These are phyloP conservation scores for Ophiodon elongatus DNA, from an alignment of 2,113 vertebrate genomes.

Conservation along the genomic window DNA sequence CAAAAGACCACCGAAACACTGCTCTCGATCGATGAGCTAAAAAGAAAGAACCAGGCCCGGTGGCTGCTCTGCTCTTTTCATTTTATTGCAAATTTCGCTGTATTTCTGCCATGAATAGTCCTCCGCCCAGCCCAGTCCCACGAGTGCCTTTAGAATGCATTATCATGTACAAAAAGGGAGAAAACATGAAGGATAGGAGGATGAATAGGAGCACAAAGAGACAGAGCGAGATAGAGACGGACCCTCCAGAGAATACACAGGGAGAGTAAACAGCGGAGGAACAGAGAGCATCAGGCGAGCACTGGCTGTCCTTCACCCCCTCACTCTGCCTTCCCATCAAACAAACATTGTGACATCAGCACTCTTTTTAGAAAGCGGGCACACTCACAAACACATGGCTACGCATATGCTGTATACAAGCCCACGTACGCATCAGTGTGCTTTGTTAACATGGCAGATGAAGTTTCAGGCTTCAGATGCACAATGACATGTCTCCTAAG, in stretches of 20 bases:
- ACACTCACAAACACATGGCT: slow-evolving; percentile 2
- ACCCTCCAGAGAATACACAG: slow-evolving; percentile 54
- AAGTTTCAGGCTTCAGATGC: slow-evolving; percentile 16
- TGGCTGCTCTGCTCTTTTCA: slow-evolving; percentile 24
- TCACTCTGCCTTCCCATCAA: slow-evolving; percentile 59
- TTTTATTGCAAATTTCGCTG: slow-evolving; percentile 17
- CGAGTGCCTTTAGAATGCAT: slow-evolving; percentile 49
- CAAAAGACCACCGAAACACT: slow-evolving; percentile 52
- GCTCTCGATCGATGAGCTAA: slow-evolving; percentile 45
- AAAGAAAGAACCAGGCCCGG: slow-evolving; percentile 12
- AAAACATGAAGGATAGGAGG: slow-evolving; percentile 53
- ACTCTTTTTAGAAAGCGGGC: slow-evolving; percentile 8
- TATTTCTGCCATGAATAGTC: slow-evolving; percentile 19
- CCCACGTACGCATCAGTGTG: background rate
- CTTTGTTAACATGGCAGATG: background rate
- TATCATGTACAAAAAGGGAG: slow-evolving; percentile 43
- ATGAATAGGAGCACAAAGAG: slow-evolving; percentile 55
- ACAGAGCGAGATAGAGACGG: slow-evolving; percentile 16
- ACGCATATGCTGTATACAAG: background rate
- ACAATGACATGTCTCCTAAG: slow-evolving; percentile 5
- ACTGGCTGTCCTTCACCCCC: slow-evolving; percentile 69
- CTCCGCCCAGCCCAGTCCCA: slow-evolving; percentile 37
- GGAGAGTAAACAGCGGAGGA: slow-evolving; percentile 62
- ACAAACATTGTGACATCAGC: slow-evolving; percentile 70
- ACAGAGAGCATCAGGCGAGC: slow-evolving; percentile 32